Evolutionary conservation across 2,888 invertebrate genomes (phyloP).

Genomic region (Odontocolon sp.): DNA sequence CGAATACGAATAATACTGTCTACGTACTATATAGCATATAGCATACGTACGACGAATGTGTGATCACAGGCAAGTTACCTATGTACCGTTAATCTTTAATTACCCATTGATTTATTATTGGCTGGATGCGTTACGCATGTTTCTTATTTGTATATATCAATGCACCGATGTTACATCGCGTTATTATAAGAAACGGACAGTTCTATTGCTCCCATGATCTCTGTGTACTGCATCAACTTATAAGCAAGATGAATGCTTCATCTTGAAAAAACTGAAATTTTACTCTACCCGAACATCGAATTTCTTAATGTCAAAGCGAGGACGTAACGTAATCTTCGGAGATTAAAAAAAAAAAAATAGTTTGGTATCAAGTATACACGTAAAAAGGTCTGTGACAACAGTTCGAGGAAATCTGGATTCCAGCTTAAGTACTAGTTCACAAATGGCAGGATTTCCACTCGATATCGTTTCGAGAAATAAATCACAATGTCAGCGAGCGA

Average conservation of each 20-base stretch:
- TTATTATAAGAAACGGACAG: constrained; percentile 34
- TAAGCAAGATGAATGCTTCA: not conserved
- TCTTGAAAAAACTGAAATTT: not conserved
- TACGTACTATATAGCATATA: constrained; percentile 3
- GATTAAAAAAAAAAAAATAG: constrained; percentile 3
- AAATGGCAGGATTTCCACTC: constrained; percentile 60
- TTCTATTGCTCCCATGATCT: constrained; percentile 37
- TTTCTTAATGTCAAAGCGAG: not conserved
- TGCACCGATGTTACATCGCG: constrained; percentile 41
- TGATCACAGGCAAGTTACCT: constrained; percentile 25
- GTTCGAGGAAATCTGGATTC: constrained; percentile 14
- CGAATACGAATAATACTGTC: not conserved
- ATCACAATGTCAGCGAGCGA: constrained; percentile 25
- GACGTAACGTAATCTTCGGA: constrained; percentile 10
- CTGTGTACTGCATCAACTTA: constrained; percentile 3
- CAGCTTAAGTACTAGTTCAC: constrained; percentile 38
- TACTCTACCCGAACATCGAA: too few relatives aligned
- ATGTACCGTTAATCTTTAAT: constrained; percentile 78
- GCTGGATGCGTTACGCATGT: constrained; percentile 64
- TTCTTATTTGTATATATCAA: constrained; percentile 63
- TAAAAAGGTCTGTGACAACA: too few relatives aligned
- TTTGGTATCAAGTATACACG: constrained; percentile 4
- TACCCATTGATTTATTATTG: constrained; percentile 78
- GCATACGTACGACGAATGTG: not conserved
- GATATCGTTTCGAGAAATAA: constrained; percentile 66